Base-by-base conservation (phyloP, 1,140 invertebrate species). In the Cryptotermes secundus region DNA sequence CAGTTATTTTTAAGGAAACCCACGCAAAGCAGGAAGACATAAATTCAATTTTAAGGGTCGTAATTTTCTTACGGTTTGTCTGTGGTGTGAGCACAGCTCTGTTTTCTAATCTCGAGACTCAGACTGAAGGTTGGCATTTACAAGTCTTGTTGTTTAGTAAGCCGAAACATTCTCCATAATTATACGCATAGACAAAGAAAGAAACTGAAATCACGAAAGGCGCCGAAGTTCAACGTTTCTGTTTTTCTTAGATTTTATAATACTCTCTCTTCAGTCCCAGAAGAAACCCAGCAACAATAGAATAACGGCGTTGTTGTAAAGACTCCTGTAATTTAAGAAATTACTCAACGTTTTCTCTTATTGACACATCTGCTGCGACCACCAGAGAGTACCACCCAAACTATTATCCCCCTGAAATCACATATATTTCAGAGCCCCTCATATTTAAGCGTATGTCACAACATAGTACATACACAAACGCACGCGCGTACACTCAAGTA, bases 321-420 rank as follows among this genome's bases (percentile, higher is more conserved):
- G 59, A 72, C 59, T n/a, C 26, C n/a, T 31, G 59, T 72, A 72
- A 72, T 72, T 72, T 72, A 72, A 0, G 26, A 72, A 72, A 72
- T 72, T 72, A 31, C 59, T 26, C 14, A 72, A 72, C n/a, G 59
- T 72, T 72, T 72, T 31, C 59, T 72, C 59, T n/a, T 31, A 72
- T 72, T 72, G 59, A 72, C 59, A 31, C 59, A 72, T 72, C 59
- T 72, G 59, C 31, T 72, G 59, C 59, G 59, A 72, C 59, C 59
- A 72, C 59, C 59, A 72, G 59, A n/a, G 7, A n/a, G n/a, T 72
- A 31, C 59, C 59, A 72, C 59, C 59, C 59, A 31, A n/a, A 72
- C 26, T 31, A 72, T 72, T 72, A 72, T 72, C 59, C 59, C 10
- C 7, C 26, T 72, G 26, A 72, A 26, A 31, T 31, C 59, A 72